Conservation (phyloP, 2,888 invertebrate species). For the Synanthedon vespiformis region DNA sequence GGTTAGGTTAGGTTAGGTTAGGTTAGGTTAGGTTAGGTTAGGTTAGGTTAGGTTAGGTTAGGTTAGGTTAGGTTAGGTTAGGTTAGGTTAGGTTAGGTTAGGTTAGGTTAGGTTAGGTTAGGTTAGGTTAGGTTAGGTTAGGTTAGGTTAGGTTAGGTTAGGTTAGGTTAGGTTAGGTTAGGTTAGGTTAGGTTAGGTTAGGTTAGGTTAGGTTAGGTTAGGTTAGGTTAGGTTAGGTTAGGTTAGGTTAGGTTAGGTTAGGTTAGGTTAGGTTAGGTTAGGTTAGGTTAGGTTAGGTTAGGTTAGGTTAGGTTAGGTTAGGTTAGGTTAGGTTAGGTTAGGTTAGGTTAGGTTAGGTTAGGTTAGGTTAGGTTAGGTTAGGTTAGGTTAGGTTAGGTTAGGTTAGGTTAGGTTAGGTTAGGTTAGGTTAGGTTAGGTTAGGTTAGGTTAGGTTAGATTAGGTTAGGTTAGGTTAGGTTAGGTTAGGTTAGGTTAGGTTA, state of each 20-base stretch:
- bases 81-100: background rate
- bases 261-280: constrained; percentile 1
- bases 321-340: constrained; percentile 2
- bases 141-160: constrained; percentile 7
- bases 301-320: background rate
- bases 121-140: background rate
- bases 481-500: background rate
- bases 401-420: constrained; percentile 2
- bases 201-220: constrained; percentile 9
- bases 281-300: constrained; percentile 1
- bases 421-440: constrained; percentile 2
- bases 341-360: background rate
- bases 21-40: background rate
- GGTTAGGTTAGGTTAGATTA: constrained; percentile 3
- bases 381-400: constrained; percentile 2
- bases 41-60: background rate
- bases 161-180: constrained; percentile 10
- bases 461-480: background rate
- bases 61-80: background rate
- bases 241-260: background rate
- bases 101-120: background rate
- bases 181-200: constrained; percentile 10
- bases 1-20: constrained; percentile 2
- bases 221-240: constrained; percentile 9
- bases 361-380: constrained; percentile 2